phyloP scores from a whole-genome alignment of 2,113 vertebrate genomes.

The Stigmatopora nigra region DNA sequence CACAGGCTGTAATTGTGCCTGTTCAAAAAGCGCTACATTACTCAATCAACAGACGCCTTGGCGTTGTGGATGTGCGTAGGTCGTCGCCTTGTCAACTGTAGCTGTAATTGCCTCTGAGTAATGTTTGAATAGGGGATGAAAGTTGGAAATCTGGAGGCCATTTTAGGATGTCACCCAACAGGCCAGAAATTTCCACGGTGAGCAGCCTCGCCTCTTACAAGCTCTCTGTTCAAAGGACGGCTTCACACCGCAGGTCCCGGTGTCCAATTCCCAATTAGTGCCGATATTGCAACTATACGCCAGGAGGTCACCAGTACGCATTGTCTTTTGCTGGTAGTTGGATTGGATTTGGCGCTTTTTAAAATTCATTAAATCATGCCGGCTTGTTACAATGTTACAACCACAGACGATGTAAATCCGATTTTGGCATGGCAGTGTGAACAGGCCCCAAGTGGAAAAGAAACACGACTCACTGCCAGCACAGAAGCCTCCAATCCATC shows the following conservation, averaged over 20 bases:
- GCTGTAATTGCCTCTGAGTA: slow-evolving; percentile 62
- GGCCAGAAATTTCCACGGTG: slow-evolving; percentile 43
- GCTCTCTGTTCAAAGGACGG: slow-evolving; percentile 20
- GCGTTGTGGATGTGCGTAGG: slow-evolving; percentile 53
- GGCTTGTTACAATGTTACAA: neutral
- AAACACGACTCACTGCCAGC: slow-evolving; percentile 46
- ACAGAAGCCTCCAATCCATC: slow-evolving; percentile 66
- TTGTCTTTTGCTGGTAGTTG: slow-evolving; percentile 10
- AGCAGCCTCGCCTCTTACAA: slow-evolving; percentile 31
- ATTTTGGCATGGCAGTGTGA: slow-evolving; percentile 13
- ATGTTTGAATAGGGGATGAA: slow-evolving; percentile 41
- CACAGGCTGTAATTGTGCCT: slow-evolving; percentile 52
- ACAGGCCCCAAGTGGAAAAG: slow-evolving; percentile 46
- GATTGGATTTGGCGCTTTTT: neutral
- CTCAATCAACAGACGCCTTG: slow-evolving; percentile 58
- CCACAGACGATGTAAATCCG: neutral
- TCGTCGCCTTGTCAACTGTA: slow-evolving; percentile 50
- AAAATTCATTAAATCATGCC: neutral
- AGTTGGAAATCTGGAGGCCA: slow-evolving; percentile 63
- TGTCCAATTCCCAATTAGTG: neutral
- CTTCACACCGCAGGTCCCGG: neutral
- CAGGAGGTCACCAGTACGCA: slow-evolving; percentile 56
- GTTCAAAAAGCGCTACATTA: slow-evolving; percentile 43
- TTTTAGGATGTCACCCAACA: slow-evolving; percentile 60
- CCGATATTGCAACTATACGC: neutral